Evolutionary conservation across 2,888 invertebrate genomes (phyloP).

Genomic region (Cephus pygmeus): DNA sequence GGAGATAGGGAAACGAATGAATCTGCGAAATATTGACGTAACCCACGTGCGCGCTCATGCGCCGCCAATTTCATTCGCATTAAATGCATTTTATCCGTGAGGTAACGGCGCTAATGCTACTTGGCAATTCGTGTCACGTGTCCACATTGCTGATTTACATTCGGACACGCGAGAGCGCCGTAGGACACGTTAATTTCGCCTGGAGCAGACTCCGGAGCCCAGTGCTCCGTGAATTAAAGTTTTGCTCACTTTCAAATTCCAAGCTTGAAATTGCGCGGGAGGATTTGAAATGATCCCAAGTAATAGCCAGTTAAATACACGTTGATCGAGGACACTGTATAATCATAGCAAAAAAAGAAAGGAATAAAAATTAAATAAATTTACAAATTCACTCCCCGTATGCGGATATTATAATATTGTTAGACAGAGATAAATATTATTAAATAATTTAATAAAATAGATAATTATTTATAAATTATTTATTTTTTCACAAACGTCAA

Average conservation of each 20-base stretch:
- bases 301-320: too few species aligned
- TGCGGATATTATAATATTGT: too few species aligned
- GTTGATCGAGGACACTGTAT: too few species aligned
- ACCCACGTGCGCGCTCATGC: background rate
- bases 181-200: slow-evolving; percentile 23
- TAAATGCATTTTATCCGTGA: slow-evolving; percentile 21
- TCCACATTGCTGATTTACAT: slow-evolving; percentile 20
- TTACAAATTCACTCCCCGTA: too few species aligned
- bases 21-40: slow-evolving; percentile 2
- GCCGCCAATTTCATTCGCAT: slow-evolving; percentile 17
- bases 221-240: slow-evolving; percentile 15
- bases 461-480: too few species aligned
- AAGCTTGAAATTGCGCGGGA: slow-evolving; percentile 1
- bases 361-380: too few species aligned
- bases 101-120: slow-evolving; percentile 18
- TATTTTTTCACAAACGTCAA: too few species aligned
- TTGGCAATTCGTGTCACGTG: slow-evolving; percentile 21
- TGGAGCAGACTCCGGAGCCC: slow-evolving; percentile 8
- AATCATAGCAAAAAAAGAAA: too few species aligned
- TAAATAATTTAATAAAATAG: too few species aligned
- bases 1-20: too few species aligned
- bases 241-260: slow-evolving; percentile 17
- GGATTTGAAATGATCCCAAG: too few species aligned
- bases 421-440: too few species aligned
- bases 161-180: slow-evolving; percentile 16